Conservation (phyloP, 2,113 vertebrate genomes). For the Pluvialis apricaria region DNA sequence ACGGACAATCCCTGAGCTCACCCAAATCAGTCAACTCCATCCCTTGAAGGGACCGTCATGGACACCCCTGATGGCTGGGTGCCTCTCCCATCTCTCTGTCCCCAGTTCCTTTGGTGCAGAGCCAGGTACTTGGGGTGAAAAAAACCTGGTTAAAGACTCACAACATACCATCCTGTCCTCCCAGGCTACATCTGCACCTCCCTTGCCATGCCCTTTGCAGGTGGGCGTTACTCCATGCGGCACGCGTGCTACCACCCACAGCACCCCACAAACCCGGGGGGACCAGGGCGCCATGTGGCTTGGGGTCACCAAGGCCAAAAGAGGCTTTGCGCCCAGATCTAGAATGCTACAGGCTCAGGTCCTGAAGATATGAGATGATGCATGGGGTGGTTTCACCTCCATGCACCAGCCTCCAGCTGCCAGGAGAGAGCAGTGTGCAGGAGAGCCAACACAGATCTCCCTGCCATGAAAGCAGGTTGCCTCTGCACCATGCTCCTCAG, state of each 20-base stretch:
- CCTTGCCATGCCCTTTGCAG: rapidly evolving
- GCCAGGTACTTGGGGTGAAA: not conserved
- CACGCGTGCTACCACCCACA: not conserved
- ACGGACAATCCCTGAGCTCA: not conserved
- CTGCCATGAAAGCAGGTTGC: not conserved
- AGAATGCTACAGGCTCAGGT: not conserved
- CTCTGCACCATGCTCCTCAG: not conserved
- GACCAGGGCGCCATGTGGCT: rapidly evolving
- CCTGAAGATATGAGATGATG: rapidly evolving
- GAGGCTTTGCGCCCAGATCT: no score
- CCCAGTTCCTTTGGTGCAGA: not conserved
- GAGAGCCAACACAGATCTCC: rapidly evolving
- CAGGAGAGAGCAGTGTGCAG: not conserved
- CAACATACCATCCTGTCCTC: not conserved
- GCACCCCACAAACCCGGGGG: rapidly evolving
- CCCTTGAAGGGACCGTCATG: rapidly evolving
- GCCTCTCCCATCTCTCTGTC: rapidly evolving
- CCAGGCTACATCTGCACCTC: rapidly evolving
- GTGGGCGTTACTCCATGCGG: rapidly evolving
- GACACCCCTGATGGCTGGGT: not conserved
- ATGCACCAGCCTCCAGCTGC: not conserved
- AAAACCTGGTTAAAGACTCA: not conserved
- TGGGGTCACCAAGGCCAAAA: not conserved
- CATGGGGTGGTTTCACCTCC: not conserved
- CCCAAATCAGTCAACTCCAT: rapidly evolving